Base-by-base conservation (phyloP, 2,888 invertebrate species). In the Gastrophysa polygoni region DNA sequence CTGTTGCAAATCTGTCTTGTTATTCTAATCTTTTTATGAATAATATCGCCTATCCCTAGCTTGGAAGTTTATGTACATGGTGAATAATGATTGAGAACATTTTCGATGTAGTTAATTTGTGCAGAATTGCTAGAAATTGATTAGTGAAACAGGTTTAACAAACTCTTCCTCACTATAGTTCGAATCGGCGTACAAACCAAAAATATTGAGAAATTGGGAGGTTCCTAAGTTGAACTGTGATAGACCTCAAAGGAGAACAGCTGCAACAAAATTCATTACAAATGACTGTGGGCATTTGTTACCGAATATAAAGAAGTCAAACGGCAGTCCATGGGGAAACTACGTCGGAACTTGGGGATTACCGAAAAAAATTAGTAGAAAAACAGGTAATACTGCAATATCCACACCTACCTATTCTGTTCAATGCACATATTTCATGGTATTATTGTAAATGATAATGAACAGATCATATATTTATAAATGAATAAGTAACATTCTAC, bases 211-310 rank as follows among this genome's bases (percentile, higher is more conserved):
- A 49, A 91, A 91, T 80, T 89, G 88, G 88, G 84, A 88, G 78
- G 85, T 89, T 61, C 87, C 89, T 43, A 87, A 89, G 68, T 85
- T 86, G 82, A 84, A 85, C 77, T 86, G 87, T 64, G 83, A 85
- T 5, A 82, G 66, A 17, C 85, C 88, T 0, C 81, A 85, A 2
- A 58, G 51, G 32, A 60, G 83, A 29, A 82, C 82, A 66, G 83
- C 83, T 76, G 75, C 82, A 1, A 85, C 85, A 1, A 84, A 83
- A 72, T 83, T 87, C 17, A 86, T 90, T 67, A 85, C 86, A 54
- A 87, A 89, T 75, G 79, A 85, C 14, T 83, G 86, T 68, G 91
- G 91, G 0, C 90, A 86, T 75, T 84, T 91, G 72, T 78, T 90
- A 67, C 88, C 89, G 0, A 85, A 85, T 1, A 85, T 86, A 0